These are phyloP conservation scores for Sebastes nivosus DNA, from an alignment of 2,797 vertebrate genomes.

Conservation along the genomic window DNA sequence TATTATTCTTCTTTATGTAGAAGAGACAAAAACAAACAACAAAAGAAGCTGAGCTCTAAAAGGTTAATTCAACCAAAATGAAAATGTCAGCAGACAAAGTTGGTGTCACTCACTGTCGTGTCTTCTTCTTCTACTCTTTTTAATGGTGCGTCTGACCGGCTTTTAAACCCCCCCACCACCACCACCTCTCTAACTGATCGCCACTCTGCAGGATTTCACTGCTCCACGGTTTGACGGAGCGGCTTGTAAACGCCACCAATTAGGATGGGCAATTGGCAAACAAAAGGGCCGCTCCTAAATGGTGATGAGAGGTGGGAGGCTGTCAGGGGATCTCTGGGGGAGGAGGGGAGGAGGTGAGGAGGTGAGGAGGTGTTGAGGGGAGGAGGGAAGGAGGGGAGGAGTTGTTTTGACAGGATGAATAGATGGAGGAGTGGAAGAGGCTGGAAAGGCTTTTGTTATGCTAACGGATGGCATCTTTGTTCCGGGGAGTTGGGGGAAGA, in stretches of 20 bases:
- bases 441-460: constrained; percentile 70
- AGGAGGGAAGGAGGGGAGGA: neutral
- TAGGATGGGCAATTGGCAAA: constrained; percentile 51
- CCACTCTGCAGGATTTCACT: neutral
- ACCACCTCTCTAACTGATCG: neutral
- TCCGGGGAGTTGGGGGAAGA: too few relatives aligned
- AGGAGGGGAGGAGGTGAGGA: neutral
- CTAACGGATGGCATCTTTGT: constrained; percentile 32
- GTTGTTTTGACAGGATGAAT: constrained; percentile 64
- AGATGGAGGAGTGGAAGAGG: constrained; percentile 52
- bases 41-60: neutral
- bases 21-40: neutral
- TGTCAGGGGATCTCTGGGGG: constrained; percentile 56
- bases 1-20: neutral
- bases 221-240: constrained; percentile 20
- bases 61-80: constrained; percentile 11
- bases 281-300: constrained; percentile 51
- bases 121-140: neutral
- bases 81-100: constrained; percentile 7
- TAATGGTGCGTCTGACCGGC: neutral
- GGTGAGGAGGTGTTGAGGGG: neutral
- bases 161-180: neutral
- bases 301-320: constrained; percentile 49
- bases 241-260: constrained; percentile 56
- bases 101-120: neutral